Evolutionary conservation across 2,888 invertebrate genomes (phyloP).

Genomic region (Drosophila nigricruria): DNA sequence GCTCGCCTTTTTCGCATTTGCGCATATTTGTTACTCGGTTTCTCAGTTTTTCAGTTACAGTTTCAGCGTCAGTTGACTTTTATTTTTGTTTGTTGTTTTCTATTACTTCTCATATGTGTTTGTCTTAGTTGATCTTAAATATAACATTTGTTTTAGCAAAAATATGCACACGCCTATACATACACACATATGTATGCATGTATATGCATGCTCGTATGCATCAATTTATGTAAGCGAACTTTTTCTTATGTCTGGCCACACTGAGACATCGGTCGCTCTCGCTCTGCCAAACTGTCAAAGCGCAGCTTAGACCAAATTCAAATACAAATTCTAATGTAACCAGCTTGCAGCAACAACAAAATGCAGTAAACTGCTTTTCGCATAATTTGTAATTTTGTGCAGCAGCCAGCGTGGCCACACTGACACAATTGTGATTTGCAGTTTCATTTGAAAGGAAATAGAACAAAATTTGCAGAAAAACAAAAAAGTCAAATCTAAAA

Average conservation of each 20-base stretch:
- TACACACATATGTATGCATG: background rate
- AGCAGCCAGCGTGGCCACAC: constrained; percentile 14
- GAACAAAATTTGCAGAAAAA: constrained; percentile 2
- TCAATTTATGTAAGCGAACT: background rate
- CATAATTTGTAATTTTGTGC: constrained; percentile 17
- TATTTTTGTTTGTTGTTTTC: constrained; percentile 32
- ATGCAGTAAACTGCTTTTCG: constrained; percentile 1
- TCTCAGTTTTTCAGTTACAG: constrained; percentile 52
- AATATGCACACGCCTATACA: constrained; percentile 4
- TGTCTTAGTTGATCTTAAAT: constrained; percentile 42
- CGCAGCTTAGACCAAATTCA: background rate
- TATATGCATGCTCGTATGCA: background rate
- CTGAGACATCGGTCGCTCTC: background rate
- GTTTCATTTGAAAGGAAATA: constrained; percentile 3
- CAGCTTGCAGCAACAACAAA: constrained; percentile 7
- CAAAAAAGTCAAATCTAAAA: constrained; percentile 29
- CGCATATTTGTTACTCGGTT: constrained; percentile 54
- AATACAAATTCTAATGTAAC: constrained; percentile 9
- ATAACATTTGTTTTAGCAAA: constrained; percentile 47
- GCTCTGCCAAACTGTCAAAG: background rate
- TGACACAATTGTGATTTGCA: constrained; percentile 9
- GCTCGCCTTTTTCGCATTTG: constrained; percentile 44
- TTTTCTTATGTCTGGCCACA: constrained; percentile 3
- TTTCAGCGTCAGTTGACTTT: constrained; percentile 59
- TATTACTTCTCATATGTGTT: constrained; percentile 30